Evolutionary conservation across 2,797 vertebrate genomes (phyloP).

Genomic region (Pseudocheirus occidentalis): DNA sequence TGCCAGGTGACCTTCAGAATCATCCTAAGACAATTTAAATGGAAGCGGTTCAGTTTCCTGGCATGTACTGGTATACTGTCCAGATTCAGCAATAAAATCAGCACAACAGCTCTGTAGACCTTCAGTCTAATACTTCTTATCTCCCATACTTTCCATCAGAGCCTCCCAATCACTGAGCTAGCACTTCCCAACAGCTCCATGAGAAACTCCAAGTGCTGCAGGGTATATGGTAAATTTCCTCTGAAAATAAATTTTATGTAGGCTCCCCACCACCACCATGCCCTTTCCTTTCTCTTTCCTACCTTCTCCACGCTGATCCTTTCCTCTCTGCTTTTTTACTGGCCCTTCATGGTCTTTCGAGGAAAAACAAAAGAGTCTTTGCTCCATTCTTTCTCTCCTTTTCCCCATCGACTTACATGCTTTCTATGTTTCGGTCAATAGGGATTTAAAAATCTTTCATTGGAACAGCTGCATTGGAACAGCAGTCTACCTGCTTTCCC

Average conservation of each 20-base stretch:
- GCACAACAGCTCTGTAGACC: no score
- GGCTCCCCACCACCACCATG: no score
- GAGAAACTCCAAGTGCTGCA: neutral
- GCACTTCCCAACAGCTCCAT: neutral
- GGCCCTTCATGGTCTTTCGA: conserved; percentile 44
- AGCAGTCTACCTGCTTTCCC: conserved; percentile 28
- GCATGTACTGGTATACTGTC: no score
- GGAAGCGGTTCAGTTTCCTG: no score
- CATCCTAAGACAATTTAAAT: no score
- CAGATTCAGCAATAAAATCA: no score
- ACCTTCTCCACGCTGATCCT: neutral
- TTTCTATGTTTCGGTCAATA: neutral
- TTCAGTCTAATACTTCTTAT: no score
- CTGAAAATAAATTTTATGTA: neutral
- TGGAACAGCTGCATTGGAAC: conserved; percentile 49
- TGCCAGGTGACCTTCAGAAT: no score
- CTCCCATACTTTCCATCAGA: no score
- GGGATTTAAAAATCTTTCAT: conserved; percentile 49
- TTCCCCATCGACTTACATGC: neutral
- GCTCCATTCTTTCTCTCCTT: neutral
- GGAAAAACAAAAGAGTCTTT: conserved; percentile 60
- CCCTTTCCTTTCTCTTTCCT: neutral
- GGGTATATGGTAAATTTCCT: neutral
- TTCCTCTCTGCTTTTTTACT: conserved; percentile 7
- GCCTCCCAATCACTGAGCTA: no score